These are phyloP conservation scores for Oegoconia quadripuncta DNA, from an alignment of 2,888 invertebrate genomes.

Conservation along the genomic window DNA sequence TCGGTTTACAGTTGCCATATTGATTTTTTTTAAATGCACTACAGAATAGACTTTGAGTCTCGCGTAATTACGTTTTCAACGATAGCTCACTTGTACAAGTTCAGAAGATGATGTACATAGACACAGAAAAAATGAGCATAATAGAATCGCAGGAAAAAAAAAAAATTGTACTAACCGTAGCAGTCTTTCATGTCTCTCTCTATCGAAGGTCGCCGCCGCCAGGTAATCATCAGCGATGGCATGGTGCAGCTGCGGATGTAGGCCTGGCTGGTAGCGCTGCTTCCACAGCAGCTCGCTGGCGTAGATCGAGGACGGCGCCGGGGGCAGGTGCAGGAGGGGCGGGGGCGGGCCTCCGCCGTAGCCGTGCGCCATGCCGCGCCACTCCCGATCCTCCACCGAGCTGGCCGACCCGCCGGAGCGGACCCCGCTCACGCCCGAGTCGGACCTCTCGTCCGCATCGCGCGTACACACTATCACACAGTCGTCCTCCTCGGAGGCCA, in stretches of 20 bases:
- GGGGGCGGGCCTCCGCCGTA: constrained; percentile 83
- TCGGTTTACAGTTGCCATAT: too few relatives aligned
- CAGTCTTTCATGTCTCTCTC: constrained; percentile 84
- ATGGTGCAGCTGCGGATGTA: constrained; percentile 74
- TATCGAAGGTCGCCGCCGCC: constrained; percentile 77
- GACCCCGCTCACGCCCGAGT: constrained; percentile 87
- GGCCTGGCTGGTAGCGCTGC: constrained; percentile 78
- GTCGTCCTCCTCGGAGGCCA: constrained; percentile 81
- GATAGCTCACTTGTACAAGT: too few relatives aligned
- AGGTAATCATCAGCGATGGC: constrained; percentile 74
- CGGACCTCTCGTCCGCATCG: constrained; percentile 80
- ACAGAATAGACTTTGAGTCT: too few relatives aligned
- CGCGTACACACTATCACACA: constrained; percentile 82
- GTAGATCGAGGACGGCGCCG: constrained; percentile 74
- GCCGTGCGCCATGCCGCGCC: constrained; percentile 86
- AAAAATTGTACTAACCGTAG: constrained; percentile 73
- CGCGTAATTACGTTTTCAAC: too few relatives aligned
- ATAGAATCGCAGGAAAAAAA: not conserved
- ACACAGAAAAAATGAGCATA: not conserved
- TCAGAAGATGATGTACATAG: too few relatives aligned
- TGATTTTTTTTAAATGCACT: too few relatives aligned
- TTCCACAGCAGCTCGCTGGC: constrained; percentile 80
- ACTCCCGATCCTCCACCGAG: constrained; percentile 87
- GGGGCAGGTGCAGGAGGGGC: constrained; percentile 69
- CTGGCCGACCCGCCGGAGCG: constrained; percentile 86